Percentiles rank a stretch among this genome's conserved stretches.
phyloP scores from a whole-genome alignment of 2,797 vertebrate genomes.

The Molossus alvarezi region DNA sequence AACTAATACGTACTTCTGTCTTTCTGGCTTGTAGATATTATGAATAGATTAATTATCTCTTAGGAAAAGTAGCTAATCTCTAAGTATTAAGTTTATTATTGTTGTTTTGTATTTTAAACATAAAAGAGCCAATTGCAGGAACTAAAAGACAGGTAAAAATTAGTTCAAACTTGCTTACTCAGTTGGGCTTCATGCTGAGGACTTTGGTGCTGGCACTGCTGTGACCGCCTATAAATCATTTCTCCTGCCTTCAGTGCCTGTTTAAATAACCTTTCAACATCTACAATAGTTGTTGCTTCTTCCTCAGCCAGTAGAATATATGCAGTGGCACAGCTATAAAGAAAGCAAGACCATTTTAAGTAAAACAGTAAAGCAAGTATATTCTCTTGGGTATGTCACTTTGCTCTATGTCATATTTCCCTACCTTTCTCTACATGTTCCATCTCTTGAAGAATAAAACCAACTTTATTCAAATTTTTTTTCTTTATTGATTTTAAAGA shows the following conservation, averaged over 20 bases:
- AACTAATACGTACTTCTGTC: constrained; percentile 27
- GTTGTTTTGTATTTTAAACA: constrained; percentile 57
- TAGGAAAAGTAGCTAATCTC: constrained; percentile 60
- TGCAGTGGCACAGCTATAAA: constrained; percentile 95
- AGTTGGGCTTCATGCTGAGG: constrained; percentile 93
- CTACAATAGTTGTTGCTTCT: constrained; percentile 98
- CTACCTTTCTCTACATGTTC: not conserved
- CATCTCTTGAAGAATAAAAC: not conserved
- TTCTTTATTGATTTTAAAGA: too few species aligned
- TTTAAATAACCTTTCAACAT: constrained; percentile 98
- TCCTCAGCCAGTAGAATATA: constrained; percentile 98
- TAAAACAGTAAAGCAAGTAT: constrained; percentile 24
- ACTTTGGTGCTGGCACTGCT: constrained; percentile 91
- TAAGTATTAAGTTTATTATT: constrained; percentile 21
- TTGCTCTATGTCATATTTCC: not conserved
- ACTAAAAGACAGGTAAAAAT: constrained; percentile 45
- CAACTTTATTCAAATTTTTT: constrained; percentile 28
- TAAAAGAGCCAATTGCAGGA: constrained; percentile 41
- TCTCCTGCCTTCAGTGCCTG: constrained; percentile 97
- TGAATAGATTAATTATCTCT: constrained; percentile 29
- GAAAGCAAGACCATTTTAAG: constrained; percentile 71
- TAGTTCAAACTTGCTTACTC: constrained; percentile 88
- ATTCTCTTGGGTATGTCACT: constrained; percentile 24
- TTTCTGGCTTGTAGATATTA: constrained; percentile 30
- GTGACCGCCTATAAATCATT: constrained; percentile 91